A percentile compares a stretch with the other conserved stretches of the same genome.
Evolutionary conservation across 2,888 invertebrate species (phyloP).

Genomic region (Latrodectus hesperus): DNA sequence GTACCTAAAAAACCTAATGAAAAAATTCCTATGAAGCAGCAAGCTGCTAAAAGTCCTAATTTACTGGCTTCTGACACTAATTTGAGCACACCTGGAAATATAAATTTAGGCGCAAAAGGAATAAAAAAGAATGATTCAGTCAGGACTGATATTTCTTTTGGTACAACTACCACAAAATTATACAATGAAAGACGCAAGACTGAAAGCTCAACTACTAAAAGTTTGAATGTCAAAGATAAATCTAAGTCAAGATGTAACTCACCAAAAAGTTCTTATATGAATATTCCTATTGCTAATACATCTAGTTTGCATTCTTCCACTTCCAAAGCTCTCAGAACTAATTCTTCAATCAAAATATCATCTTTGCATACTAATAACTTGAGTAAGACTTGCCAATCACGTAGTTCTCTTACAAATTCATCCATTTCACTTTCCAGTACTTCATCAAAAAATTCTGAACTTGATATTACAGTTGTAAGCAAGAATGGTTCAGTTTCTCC

Average conservation of each 20-base stretch:
- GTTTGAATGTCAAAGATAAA: background rate
- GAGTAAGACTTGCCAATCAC: slow-evolving; percentile 21
- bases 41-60: slow-evolving; percentile 25
- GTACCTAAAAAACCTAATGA: slow-evolving; percentile 10
- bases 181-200: slow-evolving; percentile 26
- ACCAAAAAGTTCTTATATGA: slow-evolving; percentile 22
- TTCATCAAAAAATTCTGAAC: slow-evolving; percentile 41
- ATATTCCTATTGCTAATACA: slow-evolving; percentile 18
- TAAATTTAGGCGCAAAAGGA: background rate
- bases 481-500: slow-evolving; percentile 9
- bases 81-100: slow-evolving; percentile 20
- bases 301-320: background rate
- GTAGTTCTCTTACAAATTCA: slow-evolving; percentile 19
- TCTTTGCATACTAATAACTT: background rate
- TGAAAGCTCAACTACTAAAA: background rate
- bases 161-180: background rate
- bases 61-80: slow-evolving; percentile 19
- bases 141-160: background rate
- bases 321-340: too few relatives aligned
- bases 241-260: slow-evolving; percentile 17
- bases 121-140: slow-evolving; percentile 13
- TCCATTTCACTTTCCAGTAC: slow-evolving; percentile 48
- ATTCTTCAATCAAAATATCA: background rate
- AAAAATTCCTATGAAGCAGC: background rate
- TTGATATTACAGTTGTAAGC: background rate